Evolutionary conservation across 53 echinoderm and acorn worm species (phyloP).

Genomic region (Holothuria scabra): DNA sequence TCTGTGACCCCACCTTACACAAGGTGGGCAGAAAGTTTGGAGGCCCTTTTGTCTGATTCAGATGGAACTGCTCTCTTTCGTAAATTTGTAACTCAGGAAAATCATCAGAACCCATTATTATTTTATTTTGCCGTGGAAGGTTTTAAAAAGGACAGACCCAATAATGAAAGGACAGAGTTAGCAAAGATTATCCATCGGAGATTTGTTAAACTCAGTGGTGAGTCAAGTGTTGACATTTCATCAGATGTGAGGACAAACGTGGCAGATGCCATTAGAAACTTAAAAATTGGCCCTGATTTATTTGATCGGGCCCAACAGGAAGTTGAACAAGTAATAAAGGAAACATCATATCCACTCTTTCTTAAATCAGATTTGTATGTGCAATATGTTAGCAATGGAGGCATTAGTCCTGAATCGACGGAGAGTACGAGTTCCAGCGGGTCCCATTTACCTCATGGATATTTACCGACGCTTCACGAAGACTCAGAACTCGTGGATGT

Average conservation of each 20-base stretch:
- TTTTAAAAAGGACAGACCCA: conserved; percentile 81
- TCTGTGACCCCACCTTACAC: conserved; percentile 95
- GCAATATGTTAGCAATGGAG: conserved; percentile 99
- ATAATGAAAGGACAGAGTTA: conserved; percentile 77
- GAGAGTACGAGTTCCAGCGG: conserved; percentile 76
- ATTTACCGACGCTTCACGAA: conserved; percentile 90
- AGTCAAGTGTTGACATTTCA: conserved; percentile 74
- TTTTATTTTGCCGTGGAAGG: conserved; percentile 97
- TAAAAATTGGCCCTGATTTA: conserved; percentile 67
- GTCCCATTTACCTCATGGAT: conserved; percentile 64
- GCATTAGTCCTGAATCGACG: conserved; percentile 82
- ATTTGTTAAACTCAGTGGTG: conserved; percentile 89
- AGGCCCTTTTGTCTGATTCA: conserved; percentile 84
- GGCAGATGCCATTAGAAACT: conserved; percentile 79
- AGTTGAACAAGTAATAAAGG: conserved; percentile 83
- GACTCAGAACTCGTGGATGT: conserved; percentile 85
- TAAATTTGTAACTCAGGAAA: conserved; percentile 87
- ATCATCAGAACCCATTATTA: conserved; percentile 79
- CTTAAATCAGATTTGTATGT: conserved; percentile 96
- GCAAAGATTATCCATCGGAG: conserved; percentile 91
- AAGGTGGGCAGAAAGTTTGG: conserved; percentile 91
- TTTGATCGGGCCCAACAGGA: conserved; percentile 91
- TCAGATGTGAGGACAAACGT: conserved; percentile 72
- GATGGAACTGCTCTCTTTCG: conserved; percentile 90
- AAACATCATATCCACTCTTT: conserved; percentile 93